phyloP scores from a whole-genome alignment of 2,888 invertebrate genomes.

The Andrena flavipes region DNA sequence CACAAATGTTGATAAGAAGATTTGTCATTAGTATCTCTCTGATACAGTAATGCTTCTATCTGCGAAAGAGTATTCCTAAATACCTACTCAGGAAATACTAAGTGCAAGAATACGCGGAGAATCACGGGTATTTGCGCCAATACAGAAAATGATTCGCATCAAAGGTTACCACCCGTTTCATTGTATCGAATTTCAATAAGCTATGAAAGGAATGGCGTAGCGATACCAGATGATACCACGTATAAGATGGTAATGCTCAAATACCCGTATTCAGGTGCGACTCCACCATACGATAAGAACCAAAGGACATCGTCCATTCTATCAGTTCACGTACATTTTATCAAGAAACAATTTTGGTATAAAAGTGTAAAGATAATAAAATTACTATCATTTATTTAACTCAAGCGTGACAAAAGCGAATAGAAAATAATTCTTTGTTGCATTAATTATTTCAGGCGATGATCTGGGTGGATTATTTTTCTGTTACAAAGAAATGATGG shows the following conservation, averaged over 20 bases:
- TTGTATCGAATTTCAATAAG: constrained; percentile 54
- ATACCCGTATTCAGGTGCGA: constrained; percentile 39
- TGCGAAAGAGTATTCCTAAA: not conserved
- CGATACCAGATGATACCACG: constrained; percentile 34
- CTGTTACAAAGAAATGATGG: no score
- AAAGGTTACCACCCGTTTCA: constrained; percentile 1
- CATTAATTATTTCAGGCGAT: not conserved
- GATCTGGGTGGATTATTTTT: no score
- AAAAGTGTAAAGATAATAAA: constrained; percentile 13
- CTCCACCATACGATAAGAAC: constrained; percentile 35
- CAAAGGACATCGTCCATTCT: constrained; percentile 26
- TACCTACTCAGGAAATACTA: not conserved
- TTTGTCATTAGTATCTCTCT: not conserved
- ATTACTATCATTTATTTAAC: constrained; percentile 16
- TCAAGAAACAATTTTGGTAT: constrained; percentile 28
- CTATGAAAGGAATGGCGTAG: constrained; percentile 33
- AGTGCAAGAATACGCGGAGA: not conserved
- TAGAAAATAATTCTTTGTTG: not conserved
- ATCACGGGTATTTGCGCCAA: not conserved
- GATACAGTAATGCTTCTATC: not conserved
- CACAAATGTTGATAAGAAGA: no score
- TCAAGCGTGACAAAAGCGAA: not conserved
- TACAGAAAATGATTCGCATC: constrained; percentile 14
- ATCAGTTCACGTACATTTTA: constrained; percentile 45
- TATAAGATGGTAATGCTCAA: constrained; percentile 42